Percentiles rank a stretch among this genome's conserved stretches.
These are phyloP conservation scores for Thereuonema tuberculata DNA, from an alignment of 1,140 invertebrate species.

Conservation along the genomic window DNA sequence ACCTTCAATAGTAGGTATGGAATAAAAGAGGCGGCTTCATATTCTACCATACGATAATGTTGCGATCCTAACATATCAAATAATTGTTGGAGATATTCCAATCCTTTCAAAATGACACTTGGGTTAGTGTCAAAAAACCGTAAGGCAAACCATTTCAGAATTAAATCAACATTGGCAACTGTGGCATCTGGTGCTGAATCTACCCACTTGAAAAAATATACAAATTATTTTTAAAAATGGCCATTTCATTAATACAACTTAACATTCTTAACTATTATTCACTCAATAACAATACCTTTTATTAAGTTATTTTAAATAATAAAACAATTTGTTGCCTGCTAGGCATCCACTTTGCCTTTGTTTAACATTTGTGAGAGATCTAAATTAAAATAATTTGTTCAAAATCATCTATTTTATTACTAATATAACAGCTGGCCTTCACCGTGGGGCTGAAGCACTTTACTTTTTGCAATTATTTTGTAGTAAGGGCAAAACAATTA, in stretches of 20 bases:
- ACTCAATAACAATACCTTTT: too few relatives aligned
- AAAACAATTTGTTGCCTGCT: background rate
- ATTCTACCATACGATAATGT: slow-evolving; percentile 73
- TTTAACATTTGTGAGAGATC: too few relatives aligned
- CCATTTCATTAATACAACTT: too few relatives aligned
- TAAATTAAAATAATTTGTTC: too few relatives aligned
- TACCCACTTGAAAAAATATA: slow-evolving; percentile 43
- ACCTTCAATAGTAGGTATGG: slow-evolving; percentile 87
- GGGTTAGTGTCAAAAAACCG: slow-evolving; percentile 98
- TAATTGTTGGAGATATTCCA: slow-evolving; percentile 76
- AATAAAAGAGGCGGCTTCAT: slow-evolving; percentile 84
- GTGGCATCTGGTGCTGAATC: slow-evolving; percentile 58
- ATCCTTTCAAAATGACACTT: slow-evolving; percentile 80
- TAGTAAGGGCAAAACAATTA: too few relatives aligned
- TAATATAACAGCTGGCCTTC: too few relatives aligned
- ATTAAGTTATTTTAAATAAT: background rate
- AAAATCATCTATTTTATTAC: too few relatives aligned
- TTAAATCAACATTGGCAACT: slow-evolving; percentile 80
- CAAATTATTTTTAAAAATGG: too few relatives aligned
- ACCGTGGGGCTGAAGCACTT: too few relatives aligned
- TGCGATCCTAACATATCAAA: slow-evolving; percentile 64
- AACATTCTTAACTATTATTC: too few relatives aligned
- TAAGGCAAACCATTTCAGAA: slow-evolving; percentile 90
- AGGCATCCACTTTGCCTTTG: background rate
- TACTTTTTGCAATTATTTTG: too few relatives aligned